Evolutionary conservation across 2,113 vertebrate genomes (phyloP).

Genomic region (Sterna hirundo): DNA sequence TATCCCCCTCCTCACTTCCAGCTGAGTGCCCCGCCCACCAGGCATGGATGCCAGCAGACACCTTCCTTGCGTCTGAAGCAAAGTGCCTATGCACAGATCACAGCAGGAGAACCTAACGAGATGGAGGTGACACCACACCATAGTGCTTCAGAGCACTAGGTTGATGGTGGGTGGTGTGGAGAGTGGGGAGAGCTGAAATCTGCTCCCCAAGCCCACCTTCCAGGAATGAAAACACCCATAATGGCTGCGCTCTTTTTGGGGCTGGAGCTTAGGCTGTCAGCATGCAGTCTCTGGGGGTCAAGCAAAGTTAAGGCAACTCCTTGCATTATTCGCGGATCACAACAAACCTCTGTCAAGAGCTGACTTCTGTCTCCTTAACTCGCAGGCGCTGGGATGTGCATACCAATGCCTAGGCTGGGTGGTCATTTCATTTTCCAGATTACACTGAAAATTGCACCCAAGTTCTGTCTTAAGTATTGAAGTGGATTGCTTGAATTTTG

Average conservation of each 20-base stretch:
- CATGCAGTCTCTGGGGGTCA: neutral
- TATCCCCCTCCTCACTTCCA: neutral
- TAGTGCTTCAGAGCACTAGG: neutral
- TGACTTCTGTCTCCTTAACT: neutral
- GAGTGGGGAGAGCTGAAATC: neutral
- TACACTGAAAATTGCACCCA: neutral
- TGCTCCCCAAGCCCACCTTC: neutral
- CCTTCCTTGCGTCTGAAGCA: neutral
- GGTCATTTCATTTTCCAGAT: neutral
- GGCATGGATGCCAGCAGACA: neutral
- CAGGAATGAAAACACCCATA: neutral
- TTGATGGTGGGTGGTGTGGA: neutral
- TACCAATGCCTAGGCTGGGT: neutral
- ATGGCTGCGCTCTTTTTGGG: neutral
- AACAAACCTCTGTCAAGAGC: neutral
- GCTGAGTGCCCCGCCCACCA: neutral
- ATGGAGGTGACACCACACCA: neutral
- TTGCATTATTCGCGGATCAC: neutral
- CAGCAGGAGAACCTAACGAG: neutral
- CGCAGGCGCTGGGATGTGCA: neutral
- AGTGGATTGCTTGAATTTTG: neutral
- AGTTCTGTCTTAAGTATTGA: neutral
- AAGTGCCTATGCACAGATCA: neutral
- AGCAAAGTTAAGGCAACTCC: neutral
- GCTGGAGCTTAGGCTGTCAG: neutral